Conservation (phyloP, 2,797 vertebrate species). For the Hephaestus fuliginosus region DNA sequence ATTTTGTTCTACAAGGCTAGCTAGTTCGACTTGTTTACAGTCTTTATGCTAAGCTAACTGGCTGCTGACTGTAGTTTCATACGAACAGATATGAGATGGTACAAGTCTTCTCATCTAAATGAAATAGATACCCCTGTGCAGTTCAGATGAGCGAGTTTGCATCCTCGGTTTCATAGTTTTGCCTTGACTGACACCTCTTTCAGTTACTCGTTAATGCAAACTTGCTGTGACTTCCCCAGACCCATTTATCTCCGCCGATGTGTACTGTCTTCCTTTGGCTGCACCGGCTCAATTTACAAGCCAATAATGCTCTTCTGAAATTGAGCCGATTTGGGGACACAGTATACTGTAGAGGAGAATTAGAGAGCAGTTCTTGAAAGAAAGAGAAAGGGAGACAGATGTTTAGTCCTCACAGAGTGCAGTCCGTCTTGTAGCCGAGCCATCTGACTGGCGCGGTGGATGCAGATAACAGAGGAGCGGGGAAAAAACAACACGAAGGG, state of each 20-base stretch:
- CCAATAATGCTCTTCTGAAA: constrained; percentile 54
- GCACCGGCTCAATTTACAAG: constrained; percentile 42
- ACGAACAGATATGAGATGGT: too few relatives aligned
- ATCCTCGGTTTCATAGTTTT: background rate
- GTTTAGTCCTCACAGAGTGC: constrained; percentile 45
- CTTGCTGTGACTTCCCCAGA: constrained; percentile 27
- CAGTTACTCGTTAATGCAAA: constrained; percentile 17
- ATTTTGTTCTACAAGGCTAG: background rate
- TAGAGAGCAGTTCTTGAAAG: constrained; percentile 32
- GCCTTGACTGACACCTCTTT: background rate
- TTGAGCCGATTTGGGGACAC: constrained; percentile 41
- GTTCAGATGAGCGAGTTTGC: background rate
- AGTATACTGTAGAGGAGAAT: constrained; percentile 29
- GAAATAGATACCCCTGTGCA: background rate
- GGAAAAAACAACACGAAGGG: constrained; percentile 19
- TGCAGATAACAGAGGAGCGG: constrained; percentile 34
- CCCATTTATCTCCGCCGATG: constrained; percentile 36
- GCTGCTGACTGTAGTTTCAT: background rate
- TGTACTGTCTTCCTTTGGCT: constrained; percentile 32
- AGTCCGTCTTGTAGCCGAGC: constrained; percentile 45
- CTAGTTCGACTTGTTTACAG: background rate
- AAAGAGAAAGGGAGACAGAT: constrained; percentile 36
- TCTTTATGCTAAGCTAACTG: background rate
- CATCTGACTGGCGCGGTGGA: constrained; percentile 45
- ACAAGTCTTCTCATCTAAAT: background rate